phyloP scores from a whole-genome alignment of 2,888 invertebrate genomes.

The Agonopterix alstromeriana region DNA sequence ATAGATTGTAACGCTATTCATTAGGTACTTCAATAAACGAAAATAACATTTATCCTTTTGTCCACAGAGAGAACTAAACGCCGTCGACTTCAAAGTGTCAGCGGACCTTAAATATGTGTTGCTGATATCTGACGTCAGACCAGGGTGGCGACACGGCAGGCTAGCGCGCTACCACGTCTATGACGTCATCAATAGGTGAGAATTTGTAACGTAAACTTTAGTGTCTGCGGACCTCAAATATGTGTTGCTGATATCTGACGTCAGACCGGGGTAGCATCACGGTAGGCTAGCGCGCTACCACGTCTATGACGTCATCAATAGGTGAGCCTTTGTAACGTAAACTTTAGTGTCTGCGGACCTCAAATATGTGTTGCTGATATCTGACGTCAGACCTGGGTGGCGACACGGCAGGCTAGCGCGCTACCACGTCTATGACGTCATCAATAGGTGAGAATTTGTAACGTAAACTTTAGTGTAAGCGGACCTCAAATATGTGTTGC shows the following conservation, averaged over 20 bases:
- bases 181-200: constrained; percentile 63
- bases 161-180: constrained; percentile 81
- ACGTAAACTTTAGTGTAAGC: constrained; percentile 84
- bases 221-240: constrained; percentile 87
- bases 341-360: constrained; percentile 88
- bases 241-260: constrained; percentile 85
- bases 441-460: constrained; percentile 16
- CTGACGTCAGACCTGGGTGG: constrained; percentile 80
- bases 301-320: constrained; percentile 77
- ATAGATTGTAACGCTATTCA: no score
- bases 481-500: constrained; percentile 85
- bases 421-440: constrained; percentile 81
- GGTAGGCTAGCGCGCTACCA: constrained; percentile 80
- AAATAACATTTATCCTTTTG: constrained; percentile 5
- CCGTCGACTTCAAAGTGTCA: constrained; percentile 86
- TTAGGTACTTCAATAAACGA: not conserved
- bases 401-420: constrained; percentile 79
- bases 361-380: constrained; percentile 85
- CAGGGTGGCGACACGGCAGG: constrained; percentile 78
- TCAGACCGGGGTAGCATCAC: constrained; percentile 77
- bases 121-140: constrained; percentile 81
- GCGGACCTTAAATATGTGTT: constrained; percentile 87
- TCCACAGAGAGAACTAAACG: constrained; percentile 85
- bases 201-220: constrained; percentile 70
- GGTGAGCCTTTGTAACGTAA: no score